Evolutionary conservation across 2,113 vertebrate genomes (phyloP), one percentile per base, ranked within the genome.

Genomic region (Brevimyrus niger): DNA sequence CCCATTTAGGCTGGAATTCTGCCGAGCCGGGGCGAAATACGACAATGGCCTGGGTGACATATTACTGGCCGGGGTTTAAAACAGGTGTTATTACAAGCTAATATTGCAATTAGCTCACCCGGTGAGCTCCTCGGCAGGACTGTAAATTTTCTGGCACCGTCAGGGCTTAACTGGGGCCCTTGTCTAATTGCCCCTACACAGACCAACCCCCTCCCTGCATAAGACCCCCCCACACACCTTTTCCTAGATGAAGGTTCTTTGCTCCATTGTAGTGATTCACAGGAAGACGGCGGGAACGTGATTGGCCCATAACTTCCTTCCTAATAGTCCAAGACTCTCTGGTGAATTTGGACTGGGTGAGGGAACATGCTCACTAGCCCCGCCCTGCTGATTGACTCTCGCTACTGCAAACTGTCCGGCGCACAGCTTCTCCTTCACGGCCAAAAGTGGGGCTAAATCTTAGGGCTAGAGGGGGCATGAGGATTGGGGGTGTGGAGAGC

Each of bases 41-140:
- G 0, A 89, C 83, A 90, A 90, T 90, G 92, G 93, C 92, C 90
- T 88, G 83, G 23, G 91, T 91, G 91, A 92, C 91, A 91, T 94
- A 93, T 93, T 17, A 87, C 89, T 90, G 58, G 38, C 87, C 91
- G 19, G 53, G 88, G 88, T 90, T 89, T 91, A 89, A 92, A 92
- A 92, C 93, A 93, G 93, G 93, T 94, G 94, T 93, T 94, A 94
- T 94, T 95, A 94, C 94, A 93, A 94, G 93, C 95, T 96, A 95
- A 96, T 96, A 95, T 94, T 93, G 94, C 95, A 94, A 94, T 96
- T 95, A 96, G 94, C 94, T 93, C 91, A 91, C 93, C 89, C 93
- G 92, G 92, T 92, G 80, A 95, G 94, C 92, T 90, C 91, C 92
- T 90, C 91, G 90, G 91, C 5, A 92, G 92, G 91, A 89, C 92